Evolutionary conservation across 2,888 invertebrate species (phyloP), one percentile per base, ranked within the genome.

Genomic region (Eulithis testata): DNA sequence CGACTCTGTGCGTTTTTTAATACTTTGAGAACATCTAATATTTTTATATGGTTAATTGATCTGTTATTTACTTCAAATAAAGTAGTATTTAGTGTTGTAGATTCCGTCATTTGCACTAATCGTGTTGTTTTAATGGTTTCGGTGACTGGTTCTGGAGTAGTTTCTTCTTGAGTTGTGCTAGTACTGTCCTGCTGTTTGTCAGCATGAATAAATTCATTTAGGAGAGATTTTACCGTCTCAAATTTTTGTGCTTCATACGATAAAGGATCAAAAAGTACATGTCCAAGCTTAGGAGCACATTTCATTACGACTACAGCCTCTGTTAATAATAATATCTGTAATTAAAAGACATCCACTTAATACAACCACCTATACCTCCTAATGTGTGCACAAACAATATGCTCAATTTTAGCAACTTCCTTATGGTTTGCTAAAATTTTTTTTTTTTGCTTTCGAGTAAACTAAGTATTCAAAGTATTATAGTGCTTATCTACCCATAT

Each of bases 281-380:
- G 72, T 2, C 80, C 80, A 44, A 87, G 73, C 71, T 83, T 86
- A 2, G 88, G 86, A 50, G 82, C 82, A 65, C 85, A 59, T 44
- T 52, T 77, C 58, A 75, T 47, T 53, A 52, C 36, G 11, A 52
- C 43, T 8, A 44, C 14, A 40, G 53, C 43, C 5, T 52, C 43
- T 36, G 5, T 47, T 51, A 63, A 11, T 27, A 63, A 11, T 11
- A 37, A 53, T 31, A 60, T 60, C 63, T 66, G 66, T 2, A 66
- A 66, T 44, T 11, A 21, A 36, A 57, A 57, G 3, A 43, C 21
- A 51, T 12, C 4, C 31, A 31, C 31, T 31, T 40, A 40, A 40
- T 3, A 7, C 40, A 40, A 8, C 31, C 31, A 31, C 4, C 31
- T 4, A 40, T 40, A 40, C 40, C 9, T 40, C 40, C 9, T 40